These are phyloP conservation scores for Nesometra sesokonis DNA, from an alignment of 35 echinoderm and acorn worm species.

Conservation along the genomic window DNA sequence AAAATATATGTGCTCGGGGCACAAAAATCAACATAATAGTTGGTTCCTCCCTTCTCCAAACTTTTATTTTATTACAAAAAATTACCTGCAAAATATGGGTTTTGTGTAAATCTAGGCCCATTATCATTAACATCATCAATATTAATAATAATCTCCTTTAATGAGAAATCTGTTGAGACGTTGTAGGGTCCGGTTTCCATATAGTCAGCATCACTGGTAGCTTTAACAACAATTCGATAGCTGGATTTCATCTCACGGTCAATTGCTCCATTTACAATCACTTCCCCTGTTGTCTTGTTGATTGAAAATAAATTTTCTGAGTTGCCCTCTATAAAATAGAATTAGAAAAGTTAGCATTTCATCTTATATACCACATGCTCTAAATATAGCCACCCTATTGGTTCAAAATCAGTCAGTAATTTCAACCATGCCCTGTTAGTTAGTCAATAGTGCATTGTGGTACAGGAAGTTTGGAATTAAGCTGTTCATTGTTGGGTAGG, in stretches of 20 bases:
- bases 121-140: constrained; percentile 85
- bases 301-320: not conserved
- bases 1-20: no score
- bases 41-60: no score
- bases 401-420: no score
- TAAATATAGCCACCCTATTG: no score
- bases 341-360: no score
- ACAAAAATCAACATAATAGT: no score
- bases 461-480: no score
- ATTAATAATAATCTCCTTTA: constrained; percentile 31
- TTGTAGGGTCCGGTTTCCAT: not conserved
- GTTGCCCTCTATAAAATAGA: not conserved
- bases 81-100: constrained; percentile 34
- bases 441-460: no score
- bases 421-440: no score
- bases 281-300: not conserved
- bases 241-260: not conserved
- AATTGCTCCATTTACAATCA: not conserved
- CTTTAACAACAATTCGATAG: not conserved
- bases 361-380: no score
- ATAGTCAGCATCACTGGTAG: not conserved
- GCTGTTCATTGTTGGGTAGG: no score
- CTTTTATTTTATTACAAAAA: no score
- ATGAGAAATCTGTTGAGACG: not conserved
- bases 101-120: constrained; percentile 44